Base-by-base conservation (phyloP, 2,113 vertebrate species). In the Amphiprion ocellaris region DNA sequence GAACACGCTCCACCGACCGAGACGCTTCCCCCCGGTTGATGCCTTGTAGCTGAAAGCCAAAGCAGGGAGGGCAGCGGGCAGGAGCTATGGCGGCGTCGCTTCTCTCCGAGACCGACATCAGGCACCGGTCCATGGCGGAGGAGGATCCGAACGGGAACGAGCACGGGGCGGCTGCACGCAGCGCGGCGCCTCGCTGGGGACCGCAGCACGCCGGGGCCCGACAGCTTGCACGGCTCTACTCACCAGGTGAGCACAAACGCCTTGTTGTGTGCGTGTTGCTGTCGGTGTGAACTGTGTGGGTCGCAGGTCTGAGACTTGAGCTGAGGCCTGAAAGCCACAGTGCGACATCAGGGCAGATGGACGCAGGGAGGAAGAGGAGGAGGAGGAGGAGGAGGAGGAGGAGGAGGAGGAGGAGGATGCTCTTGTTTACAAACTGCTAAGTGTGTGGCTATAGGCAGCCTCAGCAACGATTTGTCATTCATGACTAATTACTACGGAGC, bases 81-180 rank as follows among this genome's bases (percentile, higher is more conserved):
- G 74, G 77, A 75, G 87, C 47, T 46, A 93, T 92, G 93, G 93
- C 91, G 77, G 94, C 90, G 68, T 90, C 89, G 74, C 82, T 92
- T 77, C 93, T 95, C 89, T 95, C 93, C 54, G 93, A 95, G 91
- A 92, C 91, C 79, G 92, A 94, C 85, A 93, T 95, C 89, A 81
- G 81, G 82, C 92, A 92, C 76, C 91, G 94, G 85, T 96, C 95
- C 84, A 95, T 95, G 94, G 94, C 95, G 74, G 95, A 96, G 83
- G 94, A 96, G 89, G 95, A 96, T 88, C 95, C 95, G 90, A 94
- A 95, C 90, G 93, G 95, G 53, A 95, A 96, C 46, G 94, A 95
- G 87, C 94, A 95, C 14, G 95, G 94, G 61, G 92, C 94, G 91
- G 94, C 93, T 19, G 93, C 94, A 41, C 93, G 87, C 84, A 93